A percentile compares a stretch with the other conserved stretches of the same genome.
These are phyloP conservation scores for Engraulis encrasicolus DNA, from an alignment of 2,113 vertebrate species.

Conservation along the genomic window DNA sequence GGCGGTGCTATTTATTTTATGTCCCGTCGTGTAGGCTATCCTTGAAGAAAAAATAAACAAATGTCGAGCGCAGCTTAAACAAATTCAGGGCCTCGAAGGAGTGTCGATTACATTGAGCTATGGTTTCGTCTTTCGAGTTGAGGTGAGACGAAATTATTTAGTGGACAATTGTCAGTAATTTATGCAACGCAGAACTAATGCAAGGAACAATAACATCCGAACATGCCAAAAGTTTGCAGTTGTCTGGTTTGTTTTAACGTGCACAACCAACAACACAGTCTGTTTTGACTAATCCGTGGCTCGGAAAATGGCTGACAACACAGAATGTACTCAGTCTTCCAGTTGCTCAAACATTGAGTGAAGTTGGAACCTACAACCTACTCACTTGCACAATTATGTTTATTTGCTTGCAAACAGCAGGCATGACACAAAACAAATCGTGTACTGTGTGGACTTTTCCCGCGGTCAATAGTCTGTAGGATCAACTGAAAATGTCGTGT, in stretches of 20 bases:
- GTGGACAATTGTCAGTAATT: not conserved
- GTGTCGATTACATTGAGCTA: slow-evolving; percentile 15
- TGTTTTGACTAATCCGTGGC: slow-evolving; percentile 10
- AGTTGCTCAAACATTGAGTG: not conserved
- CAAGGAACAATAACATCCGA: not conserved
- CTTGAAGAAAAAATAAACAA: not conserved
- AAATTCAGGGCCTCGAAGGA: not conserved
- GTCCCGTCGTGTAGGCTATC: not conserved
- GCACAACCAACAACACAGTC: not conserved
- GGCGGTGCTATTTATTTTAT: not conserved
- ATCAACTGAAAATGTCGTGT: not conserved
- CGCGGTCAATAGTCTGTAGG: not conserved
- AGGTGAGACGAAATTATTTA: slow-evolving; percentile 14
- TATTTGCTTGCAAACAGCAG: not conserved
- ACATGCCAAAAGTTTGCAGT: not conserved
- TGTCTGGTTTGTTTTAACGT: slow-evolving; percentile 1
- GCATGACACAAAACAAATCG: not conserved
- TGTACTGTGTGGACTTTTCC: not conserved
- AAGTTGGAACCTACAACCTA: not conserved
- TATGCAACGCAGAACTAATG: not conserved
- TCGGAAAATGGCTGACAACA: slow-evolving; percentile 48
- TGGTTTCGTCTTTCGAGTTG: slow-evolving; percentile 16
- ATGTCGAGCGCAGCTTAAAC: not conserved
- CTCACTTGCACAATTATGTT: not conserved
- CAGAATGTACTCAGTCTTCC: not conserved